Base-by-base conservation (phyloP, 1,140 invertebrate species). In the Diabrotica undecimpunctata region DNA sequence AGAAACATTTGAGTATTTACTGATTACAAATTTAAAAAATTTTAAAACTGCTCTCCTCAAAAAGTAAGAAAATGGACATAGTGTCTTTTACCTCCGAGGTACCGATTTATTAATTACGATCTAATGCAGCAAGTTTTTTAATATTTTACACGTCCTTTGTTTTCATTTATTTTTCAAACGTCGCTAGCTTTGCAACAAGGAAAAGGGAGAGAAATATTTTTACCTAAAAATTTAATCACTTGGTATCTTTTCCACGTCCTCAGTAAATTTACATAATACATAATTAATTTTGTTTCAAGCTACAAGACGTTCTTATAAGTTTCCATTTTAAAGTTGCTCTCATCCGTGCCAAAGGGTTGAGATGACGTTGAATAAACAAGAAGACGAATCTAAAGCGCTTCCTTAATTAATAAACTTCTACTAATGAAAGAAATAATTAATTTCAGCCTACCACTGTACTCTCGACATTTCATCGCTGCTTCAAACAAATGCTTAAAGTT, bases 361-460 rank as follows among this genome's bases (percentile, higher is more conserved):
- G 74, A 77, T 77, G 75, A 77, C 75, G 75, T 69, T 75, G 69
- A 68, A 67, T 70, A 75, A 77, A 77, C 75, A 75, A 70, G 70
- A 75, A 74, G 75, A 77, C 75, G 74, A 74, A 73, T 73, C 72
- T 74, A 66, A 66, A 75, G 72, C 74, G 75, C 75, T 77, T 77
- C 75, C 74, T 77, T 77, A 77, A 77, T 77, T 77, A 77, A 77
- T 77, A 77, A 77, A 77, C 75, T 77, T 75, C 74, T 77, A 68
- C 75, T 77, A 77, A 77, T 77, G 75, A 77, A 77, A 77, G 75
- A 77, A 77, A 77, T 77, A 77, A 77, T 77, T 77, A 77, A 77
- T 77, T 77, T 77, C 75, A 72, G 74, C 74, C 74, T 74, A 69
- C 75, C 71, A 74, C 63, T 71, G 62, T 65, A 61, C 55, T 53